These are phyloP conservation scores for Dendrolimus houi DNA, from an alignment of 2,888 invertebrate species.

Conservation along the genomic window DNA sequence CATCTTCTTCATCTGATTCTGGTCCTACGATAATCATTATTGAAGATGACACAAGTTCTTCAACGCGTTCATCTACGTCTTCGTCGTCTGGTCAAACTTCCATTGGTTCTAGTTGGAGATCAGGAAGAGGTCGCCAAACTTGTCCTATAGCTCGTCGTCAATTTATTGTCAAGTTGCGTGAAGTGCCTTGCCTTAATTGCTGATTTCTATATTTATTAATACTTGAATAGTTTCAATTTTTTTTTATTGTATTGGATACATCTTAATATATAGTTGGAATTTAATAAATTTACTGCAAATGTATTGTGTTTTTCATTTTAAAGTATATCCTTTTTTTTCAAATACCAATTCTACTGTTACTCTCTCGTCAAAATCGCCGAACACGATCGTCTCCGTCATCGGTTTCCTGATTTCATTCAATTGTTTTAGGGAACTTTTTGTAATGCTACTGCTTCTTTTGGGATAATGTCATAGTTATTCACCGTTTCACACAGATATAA, in stretches of 20 bases:
- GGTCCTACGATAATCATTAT: slow-evolving; percentile 8
- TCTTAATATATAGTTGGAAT: slow-evolving; percentile 28
- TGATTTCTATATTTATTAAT: slow-evolving; percentile 18
- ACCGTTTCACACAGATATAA: no score
- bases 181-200: slow-evolving; percentile 39
- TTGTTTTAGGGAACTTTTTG: no score
- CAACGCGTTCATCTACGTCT: slow-evolving; percentile 8
- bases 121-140: slow-evolving; percentile 31
- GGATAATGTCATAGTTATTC: no score
- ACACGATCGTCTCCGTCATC: no score
- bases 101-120: slow-evolving; percentile 5
- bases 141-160: slow-evolving; percentile 42
- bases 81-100: slow-evolving; percentile 9
- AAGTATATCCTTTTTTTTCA: slow-evolving; percentile 5
- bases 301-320: slow-evolving; percentile 8
- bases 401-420: no score
- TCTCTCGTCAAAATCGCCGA: no score
- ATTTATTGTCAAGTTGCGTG: slow-evolving; percentile 39
- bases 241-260: slow-evolving; percentile 35
- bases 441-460: no score
- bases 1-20: slow-evolving; percentile 7
- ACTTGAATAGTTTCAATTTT: slow-evolving; percentile 2
- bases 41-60: slow-evolving; percentile 7
- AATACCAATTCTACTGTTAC: no score
- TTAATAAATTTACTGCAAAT: slow-evolving; percentile 38